phyloP scores from a whole-genome alignment of 2,113 vertebrate genomes.

The Odocoileus virginianus region DNA sequence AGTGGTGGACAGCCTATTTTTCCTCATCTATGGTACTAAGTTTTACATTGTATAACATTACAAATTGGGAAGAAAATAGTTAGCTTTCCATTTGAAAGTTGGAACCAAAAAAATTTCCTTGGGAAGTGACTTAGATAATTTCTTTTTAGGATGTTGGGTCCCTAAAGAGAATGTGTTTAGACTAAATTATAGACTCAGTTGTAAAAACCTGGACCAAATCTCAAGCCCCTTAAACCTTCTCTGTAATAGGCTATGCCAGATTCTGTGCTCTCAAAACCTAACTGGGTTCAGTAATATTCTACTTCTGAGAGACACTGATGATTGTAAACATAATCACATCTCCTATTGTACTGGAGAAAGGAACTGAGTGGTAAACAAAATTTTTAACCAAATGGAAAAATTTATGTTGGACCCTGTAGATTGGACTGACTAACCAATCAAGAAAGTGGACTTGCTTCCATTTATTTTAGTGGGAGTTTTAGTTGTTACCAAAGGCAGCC shows the following conservation, averaged over 20 bases:
- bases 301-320: not conserved
- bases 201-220: not conserved
- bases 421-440: not conserved
- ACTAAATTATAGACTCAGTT: not conserved
- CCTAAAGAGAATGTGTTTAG: not conserved
- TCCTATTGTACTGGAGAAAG: not conserved
- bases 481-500: not conserved
- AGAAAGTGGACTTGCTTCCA: not conserved
- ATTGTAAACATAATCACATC: not conserved
- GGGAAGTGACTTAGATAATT: not conserved
- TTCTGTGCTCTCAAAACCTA: not conserved
- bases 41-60: not conserved
- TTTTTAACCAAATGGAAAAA: not conserved
- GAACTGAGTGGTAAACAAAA: not conserved
- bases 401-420: fast-evolving
- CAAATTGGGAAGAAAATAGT: not conserved
- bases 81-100: not conserved
- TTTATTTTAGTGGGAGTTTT: not conserved
- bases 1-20: not conserved
- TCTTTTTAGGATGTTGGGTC: not conserved
- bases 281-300: not conserved
- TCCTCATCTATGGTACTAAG: not conserved
- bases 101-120: not conserved
- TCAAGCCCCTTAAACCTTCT: not conserved
- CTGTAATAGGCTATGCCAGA: not conserved